These are phyloP conservation scores for Oxygymnocypris stewartii DNA, from an alignment of 2,113 vertebrate genomes.

Conservation along the genomic window DNA sequence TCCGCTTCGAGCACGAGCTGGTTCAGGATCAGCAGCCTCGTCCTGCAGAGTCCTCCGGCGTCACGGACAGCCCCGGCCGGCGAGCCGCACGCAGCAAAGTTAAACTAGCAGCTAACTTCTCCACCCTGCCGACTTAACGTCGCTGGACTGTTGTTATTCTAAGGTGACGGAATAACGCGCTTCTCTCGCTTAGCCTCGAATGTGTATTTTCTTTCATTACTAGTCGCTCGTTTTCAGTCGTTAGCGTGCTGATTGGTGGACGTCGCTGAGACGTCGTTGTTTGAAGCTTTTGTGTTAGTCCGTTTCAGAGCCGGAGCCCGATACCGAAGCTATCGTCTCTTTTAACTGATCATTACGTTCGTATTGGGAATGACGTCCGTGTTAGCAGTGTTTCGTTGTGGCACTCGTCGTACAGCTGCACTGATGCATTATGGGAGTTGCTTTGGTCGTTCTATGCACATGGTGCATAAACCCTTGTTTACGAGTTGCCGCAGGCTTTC, in stretches of 20 bases:
- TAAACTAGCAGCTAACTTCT: constrained; percentile 93
- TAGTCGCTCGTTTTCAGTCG: too few species aligned
- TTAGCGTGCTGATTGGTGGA: too few species aligned
- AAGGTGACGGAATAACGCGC: too few species aligned
- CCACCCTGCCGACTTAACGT: constrained; percentile 44
- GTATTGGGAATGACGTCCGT: not conserved
- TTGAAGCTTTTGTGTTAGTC: not conserved
- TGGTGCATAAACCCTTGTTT: constrained; percentile 86
- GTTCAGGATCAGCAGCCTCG: constrained; percentile 31
- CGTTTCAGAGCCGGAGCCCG: not conserved
- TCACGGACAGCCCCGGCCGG: constrained; percentile 83
- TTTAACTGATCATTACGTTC: not conserved
- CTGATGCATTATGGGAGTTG: not conserved
- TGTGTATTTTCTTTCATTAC: too few species aligned
- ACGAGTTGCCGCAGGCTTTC: constrained; percentile 53
- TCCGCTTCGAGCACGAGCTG: constrained; percentile 80
- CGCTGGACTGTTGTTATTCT: too few species aligned
- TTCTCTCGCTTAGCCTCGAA: too few species aligned
- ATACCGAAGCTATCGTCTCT: not conserved
- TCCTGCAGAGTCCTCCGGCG: not conserved
- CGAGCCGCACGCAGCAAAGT: constrained; percentile 86
- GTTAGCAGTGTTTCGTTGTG: constrained; percentile 16
- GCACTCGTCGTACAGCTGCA: not conserved
- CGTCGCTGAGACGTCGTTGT: too few species aligned
- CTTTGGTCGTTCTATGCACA: constrained; percentile 71